A percentile compares a stretch with the other conserved stretches of the same genome.
These are phyloP conservation scores for Trogon melanurus DNA, from an alignment of 2,113 vertebrate species.

Conservation along the genomic window DNA sequence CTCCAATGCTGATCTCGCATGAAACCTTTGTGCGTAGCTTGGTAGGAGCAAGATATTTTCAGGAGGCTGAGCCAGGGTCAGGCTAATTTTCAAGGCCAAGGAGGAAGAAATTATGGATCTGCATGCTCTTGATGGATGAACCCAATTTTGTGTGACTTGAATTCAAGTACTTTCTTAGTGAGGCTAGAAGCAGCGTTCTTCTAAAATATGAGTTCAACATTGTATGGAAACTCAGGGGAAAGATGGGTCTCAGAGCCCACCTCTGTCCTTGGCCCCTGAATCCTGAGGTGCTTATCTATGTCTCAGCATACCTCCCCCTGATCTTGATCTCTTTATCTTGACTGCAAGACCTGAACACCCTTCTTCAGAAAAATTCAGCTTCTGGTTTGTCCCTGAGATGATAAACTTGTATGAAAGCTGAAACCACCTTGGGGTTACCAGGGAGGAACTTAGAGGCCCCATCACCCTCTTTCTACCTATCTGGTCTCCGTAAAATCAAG, in stretches of 20 bases:
- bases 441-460: accelerated
- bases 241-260: not conserved
- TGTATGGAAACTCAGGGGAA: not conserved
- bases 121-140: not conserved
- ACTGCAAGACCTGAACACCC: not conserved
- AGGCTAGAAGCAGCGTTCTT: not conserved
- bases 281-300: not conserved
- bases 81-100: not conserved
- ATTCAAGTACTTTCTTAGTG: not conserved
- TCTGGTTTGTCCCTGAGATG: not conserved
- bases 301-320: not conserved
- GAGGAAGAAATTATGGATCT: not conserved
- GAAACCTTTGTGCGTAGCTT: accelerated
- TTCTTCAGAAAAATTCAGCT: not conserved
- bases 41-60: not conserved
- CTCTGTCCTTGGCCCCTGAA: not conserved
- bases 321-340: no score
- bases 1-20: not conserved
- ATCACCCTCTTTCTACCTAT: not conserved
- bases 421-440: not conserved
- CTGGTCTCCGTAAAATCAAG: not conserved
- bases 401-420: not conserved
- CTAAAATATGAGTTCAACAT: not conserved
- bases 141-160: not conserved
- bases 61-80: not conserved